Conservation (phyloP, 2,888 invertebrate genomes). For the Pedicia rivosa region DNA sequence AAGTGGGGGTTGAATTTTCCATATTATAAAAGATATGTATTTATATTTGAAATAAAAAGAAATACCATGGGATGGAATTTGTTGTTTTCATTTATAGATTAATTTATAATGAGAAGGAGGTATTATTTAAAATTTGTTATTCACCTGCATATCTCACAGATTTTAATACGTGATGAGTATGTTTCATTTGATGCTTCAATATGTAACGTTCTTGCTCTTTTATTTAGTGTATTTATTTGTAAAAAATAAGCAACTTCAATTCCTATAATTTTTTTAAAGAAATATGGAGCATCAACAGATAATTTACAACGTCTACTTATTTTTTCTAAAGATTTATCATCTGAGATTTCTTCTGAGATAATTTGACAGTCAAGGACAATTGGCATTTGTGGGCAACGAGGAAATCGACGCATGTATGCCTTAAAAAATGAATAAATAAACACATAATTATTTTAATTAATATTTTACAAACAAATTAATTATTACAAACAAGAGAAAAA, state of each 20-base stretch:
- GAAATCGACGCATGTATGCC: slow-evolving; percentile 91
- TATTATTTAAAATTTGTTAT: too few relatives aligned
- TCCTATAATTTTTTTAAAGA: slow-evolving; percentile 87
- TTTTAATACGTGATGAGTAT: slow-evolving; percentile 65
- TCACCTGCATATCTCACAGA: slow-evolving; percentile 62
- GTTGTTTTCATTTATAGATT: too few relatives aligned
- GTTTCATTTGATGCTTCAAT: slow-evolving; percentile 90
- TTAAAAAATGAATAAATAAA: slow-evolving; percentile 27
- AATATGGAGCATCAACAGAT: slow-evolving; percentile 85
- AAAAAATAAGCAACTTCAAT: slow-evolving; percentile 83
- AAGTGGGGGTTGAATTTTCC: too few relatives aligned
- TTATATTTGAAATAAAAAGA: too few relatives aligned
- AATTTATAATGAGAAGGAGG: too few relatives aligned
- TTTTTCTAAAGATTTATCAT: slow-evolving; percentile 60
- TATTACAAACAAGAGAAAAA: slow-evolving; percentile 5
- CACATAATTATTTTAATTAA: slow-evolving; percentile 9
- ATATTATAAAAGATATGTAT: too few relatives aligned
- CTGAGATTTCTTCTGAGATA: slow-evolving; percentile 55
- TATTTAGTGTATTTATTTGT: slow-evolving; percentile 76
- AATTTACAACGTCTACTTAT: slow-evolving; percentile 77
- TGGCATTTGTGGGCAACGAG: slow-evolving; percentile 85
- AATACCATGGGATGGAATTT: too few relatives aligned
- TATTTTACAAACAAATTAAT: slow-evolving; percentile 10
- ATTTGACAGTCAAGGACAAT: slow-evolving; percentile 81
- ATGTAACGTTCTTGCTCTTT: slow-evolving; percentile 57